A percentile compares a stretch with the other conserved stretches of the same genome.
phyloP scores from a whole-genome alignment of 2,888 invertebrate genomes.

The Microlaimidae sp. region DNA sequence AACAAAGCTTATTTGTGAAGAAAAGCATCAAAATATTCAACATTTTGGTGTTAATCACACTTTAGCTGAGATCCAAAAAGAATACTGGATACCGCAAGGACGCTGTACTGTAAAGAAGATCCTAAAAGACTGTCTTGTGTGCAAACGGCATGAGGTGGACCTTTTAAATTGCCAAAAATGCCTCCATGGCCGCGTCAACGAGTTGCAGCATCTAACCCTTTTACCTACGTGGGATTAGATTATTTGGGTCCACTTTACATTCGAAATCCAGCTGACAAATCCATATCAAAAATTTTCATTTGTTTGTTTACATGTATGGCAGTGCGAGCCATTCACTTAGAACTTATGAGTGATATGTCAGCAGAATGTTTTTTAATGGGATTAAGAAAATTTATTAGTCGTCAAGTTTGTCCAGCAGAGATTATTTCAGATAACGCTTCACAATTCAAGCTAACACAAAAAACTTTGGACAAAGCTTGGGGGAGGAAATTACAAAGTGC shows the following conservation, averaged over 20 bases:
- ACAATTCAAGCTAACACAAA: neutral
- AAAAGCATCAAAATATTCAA: neutral
- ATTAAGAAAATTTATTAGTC: neutral
- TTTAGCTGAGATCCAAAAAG: neutral
- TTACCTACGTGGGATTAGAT: too few species aligned
- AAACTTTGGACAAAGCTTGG: neutral
- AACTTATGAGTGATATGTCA: neutral
- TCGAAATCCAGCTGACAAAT: too few species aligned
- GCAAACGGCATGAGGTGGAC: neutral
- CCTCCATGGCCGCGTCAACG: neutral
- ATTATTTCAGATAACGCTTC: slow-evolving; percentile 2
- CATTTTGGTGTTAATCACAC: slow-evolving; percentile 2
- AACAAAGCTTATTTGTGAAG: neutral
- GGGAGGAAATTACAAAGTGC: neutral
- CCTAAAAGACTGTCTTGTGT: neutral
- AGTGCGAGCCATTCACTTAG: neutral
- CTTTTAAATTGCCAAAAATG: neutral
- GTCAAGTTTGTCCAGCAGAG: neutral
- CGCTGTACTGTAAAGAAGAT: neutral
- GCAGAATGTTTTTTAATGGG: neutral
- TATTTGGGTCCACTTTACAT: too few species aligned
- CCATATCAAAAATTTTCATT: too few species aligned
- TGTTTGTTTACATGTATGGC: slow-evolving; percentile 6
- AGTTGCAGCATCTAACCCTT: too few species aligned
- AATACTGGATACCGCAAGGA: slow-evolving; percentile 1